Conservation (phyloP, 2,888 invertebrate species). For the Cataglyphis albicans region DNA sequence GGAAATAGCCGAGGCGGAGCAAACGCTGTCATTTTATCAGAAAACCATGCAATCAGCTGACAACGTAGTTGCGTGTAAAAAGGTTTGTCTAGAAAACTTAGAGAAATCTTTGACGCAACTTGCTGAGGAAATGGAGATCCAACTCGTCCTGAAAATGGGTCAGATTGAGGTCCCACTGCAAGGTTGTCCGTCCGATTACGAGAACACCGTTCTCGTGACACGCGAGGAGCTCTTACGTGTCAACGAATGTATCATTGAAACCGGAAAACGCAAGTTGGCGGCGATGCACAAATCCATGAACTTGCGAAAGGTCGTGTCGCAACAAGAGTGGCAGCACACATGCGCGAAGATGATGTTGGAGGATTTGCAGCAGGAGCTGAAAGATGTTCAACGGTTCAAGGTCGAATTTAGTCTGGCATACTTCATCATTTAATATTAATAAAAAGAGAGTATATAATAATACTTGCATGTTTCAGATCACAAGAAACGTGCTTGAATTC, state of each 20-base stretch:
- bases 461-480: slow-evolving; percentile 73
- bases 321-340: slow-evolving; percentile 81
- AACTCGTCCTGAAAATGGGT: slow-evolving; percentile 75
- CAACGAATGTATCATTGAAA: slow-evolving; percentile 74
- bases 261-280: slow-evolving; percentile 79
- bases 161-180: slow-evolving; percentile 74
- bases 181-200: slow-evolving; percentile 69
- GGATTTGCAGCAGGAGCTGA: slow-evolving; percentile 77
- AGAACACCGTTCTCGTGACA: slow-evolving; percentile 73
- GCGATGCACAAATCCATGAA: slow-evolving; percentile 78
- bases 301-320: slow-evolving; percentile 77
- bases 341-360: slow-evolving; percentile 78
- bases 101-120: slow-evolving; percentile 52
- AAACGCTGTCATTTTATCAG: slow-evolving; percentile 82
- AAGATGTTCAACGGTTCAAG: slow-evolving; percentile 77
- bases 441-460: not conserved
- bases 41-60: slow-evolving; percentile 67
- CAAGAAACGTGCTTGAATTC: slow-evolving; percentile 79
- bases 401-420: slow-evolving; percentile 62
- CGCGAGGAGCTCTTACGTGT: slow-evolving; percentile 66
- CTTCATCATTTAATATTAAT: not conserved
- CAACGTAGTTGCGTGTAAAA: slow-evolving; percentile 61
- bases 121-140: slow-evolving; percentile 70
- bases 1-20: slow-evolving; percentile 87
- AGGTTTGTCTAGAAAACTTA: slow-evolving; percentile 60